A percentile compares a stretch with the other conserved stretches of the same genome.
phyloP scores from a whole-genome alignment of 2,113 vertebrate species.

The Callocephalon fimbriatum region DNA sequence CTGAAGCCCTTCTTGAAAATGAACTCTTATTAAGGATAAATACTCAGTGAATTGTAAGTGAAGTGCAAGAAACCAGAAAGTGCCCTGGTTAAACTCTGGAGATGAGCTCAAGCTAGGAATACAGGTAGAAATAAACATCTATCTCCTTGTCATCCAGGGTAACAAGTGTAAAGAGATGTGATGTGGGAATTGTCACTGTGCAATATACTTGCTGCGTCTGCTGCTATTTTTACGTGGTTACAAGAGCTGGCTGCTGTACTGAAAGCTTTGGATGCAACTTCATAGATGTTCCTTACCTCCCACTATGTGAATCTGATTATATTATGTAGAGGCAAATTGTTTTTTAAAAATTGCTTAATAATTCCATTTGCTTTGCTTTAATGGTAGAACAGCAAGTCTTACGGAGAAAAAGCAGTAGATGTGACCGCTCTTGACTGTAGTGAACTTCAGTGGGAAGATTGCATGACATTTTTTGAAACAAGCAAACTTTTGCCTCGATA shows the following conservation, averaged over 20 bases:
- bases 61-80: background rate
- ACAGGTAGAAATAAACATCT: background rate
- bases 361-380: background rate
- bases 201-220: background rate
- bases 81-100: background rate
- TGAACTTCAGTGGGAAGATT: background rate
- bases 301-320: background rate
- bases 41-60: background rate
- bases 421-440: background rate
- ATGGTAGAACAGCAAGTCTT: background rate
- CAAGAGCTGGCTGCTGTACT: background rate
- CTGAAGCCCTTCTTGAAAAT: background rate
- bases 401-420: background rate
- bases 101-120: background rate
- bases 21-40: constrained; percentile 26
- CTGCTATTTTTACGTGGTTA: background rate
- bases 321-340: background rate
- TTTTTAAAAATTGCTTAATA: background rate
- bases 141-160: background rate
- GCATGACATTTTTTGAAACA: background rate
- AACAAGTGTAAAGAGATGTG: background rate
- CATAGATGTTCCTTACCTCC: background rate
- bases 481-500: background rate
- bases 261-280: background rate
- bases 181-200: background rate